Conservation (phyloP, 2,797 vertebrate genomes). For the Liasis olivaceus region DNA sequence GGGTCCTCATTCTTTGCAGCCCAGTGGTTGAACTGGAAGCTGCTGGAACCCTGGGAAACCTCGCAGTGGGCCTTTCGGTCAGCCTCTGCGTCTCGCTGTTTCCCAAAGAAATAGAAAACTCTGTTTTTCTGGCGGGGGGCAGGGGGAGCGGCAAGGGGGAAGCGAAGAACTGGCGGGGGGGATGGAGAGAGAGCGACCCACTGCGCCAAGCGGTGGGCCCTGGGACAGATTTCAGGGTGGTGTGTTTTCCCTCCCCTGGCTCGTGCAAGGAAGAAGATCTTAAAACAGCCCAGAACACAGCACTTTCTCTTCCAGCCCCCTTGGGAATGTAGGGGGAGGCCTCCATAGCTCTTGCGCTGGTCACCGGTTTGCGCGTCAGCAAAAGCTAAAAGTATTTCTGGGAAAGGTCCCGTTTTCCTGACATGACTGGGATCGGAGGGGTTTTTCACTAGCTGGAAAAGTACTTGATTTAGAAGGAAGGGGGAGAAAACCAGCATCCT, state of each 20-base stretch:
- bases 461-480: neutral
- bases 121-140: neutral
- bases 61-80: slow-evolving; percentile 8
- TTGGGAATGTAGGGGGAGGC: neutral
- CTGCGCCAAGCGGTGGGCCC: slow-evolving; percentile 23
- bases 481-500: neutral
- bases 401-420: neutral
- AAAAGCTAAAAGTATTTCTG: neutral
- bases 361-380: neutral
- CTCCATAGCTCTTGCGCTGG: too few species aligned
- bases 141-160: neutral
- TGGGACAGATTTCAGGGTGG: slow-evolving; percentile 40
- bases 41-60: slow-evolving; percentile 47
- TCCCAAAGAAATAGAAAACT: neutral
- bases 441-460: neutral
- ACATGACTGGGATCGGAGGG: neutral
- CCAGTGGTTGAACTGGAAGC: slow-evolving; percentile 39
- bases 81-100: neutral
- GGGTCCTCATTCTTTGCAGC: neutral
- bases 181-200: slow-evolving; percentile 13
- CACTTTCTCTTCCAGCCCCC: neutral
- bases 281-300: too few species aligned
- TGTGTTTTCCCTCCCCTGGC: slow-evolving; percentile 10
- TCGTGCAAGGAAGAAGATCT: slow-evolving; percentile 18
- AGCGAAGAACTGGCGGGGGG: neutral